Conservation (phyloP, 2,797 vertebrate genomes). For the Heliangelus exortis region DNA sequence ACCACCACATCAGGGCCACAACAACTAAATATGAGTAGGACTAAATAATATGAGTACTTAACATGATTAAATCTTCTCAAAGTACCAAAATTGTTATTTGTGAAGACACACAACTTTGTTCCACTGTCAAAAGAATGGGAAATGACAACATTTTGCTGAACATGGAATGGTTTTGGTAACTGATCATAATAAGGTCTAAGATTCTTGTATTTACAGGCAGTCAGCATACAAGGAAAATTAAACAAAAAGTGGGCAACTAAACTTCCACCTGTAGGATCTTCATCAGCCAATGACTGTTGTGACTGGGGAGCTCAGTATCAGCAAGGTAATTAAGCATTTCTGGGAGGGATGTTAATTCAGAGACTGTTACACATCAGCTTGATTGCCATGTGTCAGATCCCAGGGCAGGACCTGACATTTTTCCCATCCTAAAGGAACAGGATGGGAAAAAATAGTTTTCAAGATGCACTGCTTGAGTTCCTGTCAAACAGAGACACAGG, state of each 20-base stretch:
- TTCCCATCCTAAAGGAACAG: neutral
- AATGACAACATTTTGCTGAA: neutral
- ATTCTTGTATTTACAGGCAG: neutral
- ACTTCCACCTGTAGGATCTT: neutral
- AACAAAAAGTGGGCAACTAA: neutral
- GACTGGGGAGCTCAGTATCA: neutral
- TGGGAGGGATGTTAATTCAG: neutral
- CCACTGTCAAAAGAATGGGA: neutral
- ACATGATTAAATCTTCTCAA: neutral
- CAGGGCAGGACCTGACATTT: neutral
- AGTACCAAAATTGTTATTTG: neutral
- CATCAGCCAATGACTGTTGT: neutral
- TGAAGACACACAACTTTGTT: neutral
- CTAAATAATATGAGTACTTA: neutral
- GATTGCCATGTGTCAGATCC: neutral
- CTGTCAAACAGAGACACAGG: neutral
- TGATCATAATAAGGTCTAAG: neutral
- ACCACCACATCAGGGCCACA: neutral
- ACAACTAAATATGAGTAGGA: neutral
- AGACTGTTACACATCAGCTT: neutral
- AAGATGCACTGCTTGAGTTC: neutral
- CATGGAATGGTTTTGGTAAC: neutral
- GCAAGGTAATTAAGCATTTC: neutral
- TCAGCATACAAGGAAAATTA: neutral
- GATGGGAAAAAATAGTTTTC: neutral